Conservation (phyloP, 2,888 invertebrate genomes). For the Microchrysa polita region DNA sequence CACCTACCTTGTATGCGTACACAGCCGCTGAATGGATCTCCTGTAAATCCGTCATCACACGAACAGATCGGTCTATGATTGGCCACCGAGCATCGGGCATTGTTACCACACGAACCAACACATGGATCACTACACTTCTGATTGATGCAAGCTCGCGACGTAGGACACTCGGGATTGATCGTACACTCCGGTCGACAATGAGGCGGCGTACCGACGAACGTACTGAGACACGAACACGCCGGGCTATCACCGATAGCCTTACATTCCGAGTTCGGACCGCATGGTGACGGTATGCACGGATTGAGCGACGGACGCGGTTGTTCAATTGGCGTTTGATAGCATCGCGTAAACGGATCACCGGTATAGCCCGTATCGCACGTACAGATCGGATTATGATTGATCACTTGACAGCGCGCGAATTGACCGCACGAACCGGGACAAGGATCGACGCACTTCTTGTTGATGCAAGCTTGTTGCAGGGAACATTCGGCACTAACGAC, state of each 20-base stretch:
- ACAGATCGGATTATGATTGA: conserved; percentile 84
- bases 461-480: conserved; percentile 76
- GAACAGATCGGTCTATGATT: conserved; percentile 82
- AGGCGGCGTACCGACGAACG: conserved; percentile 73
- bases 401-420: conserved; percentile 80
- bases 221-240: conserved; percentile 70
- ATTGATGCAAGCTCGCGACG: conserved; percentile 71
- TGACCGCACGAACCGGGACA: conserved; percentile 81
- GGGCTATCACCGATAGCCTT: conserved; percentile 67
- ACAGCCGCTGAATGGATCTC: conserved; percentile 78
- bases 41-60: conserved; percentile 81
- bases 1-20: conserved; percentile 65
- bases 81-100: conserved; percentile 68
- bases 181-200: conserved; percentile 74
- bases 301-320: conserved; percentile 63
- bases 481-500: conserved; percentile 82
- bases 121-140: conserved; percentile 74
- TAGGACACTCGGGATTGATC: conserved; percentile 73
- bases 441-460: conserved; percentile 79
- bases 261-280: conserved; percentile 72
- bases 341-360: conserved; percentile 79
- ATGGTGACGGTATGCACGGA: conserved; percentile 73
- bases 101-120: conserved; percentile 71
- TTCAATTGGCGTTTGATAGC: conserved; percentile 65
- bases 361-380: conserved; percentile 75